These are phyloP conservation scores for Romanogobio albipinnatus DNA, from an alignment of 2,113 vertebrate genomes.

Conservation along the genomic window DNA sequence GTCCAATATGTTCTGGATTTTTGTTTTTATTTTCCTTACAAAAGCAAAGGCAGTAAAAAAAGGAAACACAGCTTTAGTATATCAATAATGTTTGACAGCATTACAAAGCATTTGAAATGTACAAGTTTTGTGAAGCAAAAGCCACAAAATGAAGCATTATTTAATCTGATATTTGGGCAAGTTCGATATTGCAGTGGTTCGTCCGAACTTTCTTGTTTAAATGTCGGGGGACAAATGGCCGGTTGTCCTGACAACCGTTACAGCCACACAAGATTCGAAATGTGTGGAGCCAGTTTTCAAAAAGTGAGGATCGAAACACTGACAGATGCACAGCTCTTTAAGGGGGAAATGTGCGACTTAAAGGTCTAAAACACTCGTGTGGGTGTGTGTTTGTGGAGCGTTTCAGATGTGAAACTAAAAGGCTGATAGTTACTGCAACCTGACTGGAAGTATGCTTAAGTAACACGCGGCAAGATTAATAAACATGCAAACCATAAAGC, in stretches of 20 bases:
- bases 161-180: slow-evolving; percentile 17
- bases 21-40: slow-evolving; percentile 68
- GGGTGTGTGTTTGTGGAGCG: slow-evolving; percentile 32
- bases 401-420: slow-evolving; percentile 67
- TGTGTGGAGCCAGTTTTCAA: slow-evolving; percentile 49
- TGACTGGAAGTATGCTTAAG: slow-evolving; percentile 53
- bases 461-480: slow-evolving; percentile 23
- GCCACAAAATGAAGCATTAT: slow-evolving; percentile 8
- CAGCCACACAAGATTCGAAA: slow-evolving; percentile 63
- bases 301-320: slow-evolving; percentile 42
- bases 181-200: slow-evolving; percentile 55
- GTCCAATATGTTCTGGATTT: not conserved
- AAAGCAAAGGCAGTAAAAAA: slow-evolving; percentile 65
- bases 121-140: slow-evolving; percentile 59
- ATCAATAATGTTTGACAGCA: slow-evolving; percentile 69
- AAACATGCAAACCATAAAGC: slow-evolving; percentile 43
- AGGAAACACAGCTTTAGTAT: slow-evolving; percentile 60
- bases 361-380: slow-evolving; percentile 56
- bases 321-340: slow-evolving; percentile 37
- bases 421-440: slow-evolving; percentile 60
- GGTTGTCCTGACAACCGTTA: slow-evolving; percentile 43
- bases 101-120: slow-evolving; percentile 78
- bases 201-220: slow-evolving; percentile 23
- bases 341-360: slow-evolving; percentile 78
- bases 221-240: slow-evolving; percentile 45